Base-by-base conservation (phyloP, 2,797 vertebrate genomes). In the Gobio occitaniae region DNA sequence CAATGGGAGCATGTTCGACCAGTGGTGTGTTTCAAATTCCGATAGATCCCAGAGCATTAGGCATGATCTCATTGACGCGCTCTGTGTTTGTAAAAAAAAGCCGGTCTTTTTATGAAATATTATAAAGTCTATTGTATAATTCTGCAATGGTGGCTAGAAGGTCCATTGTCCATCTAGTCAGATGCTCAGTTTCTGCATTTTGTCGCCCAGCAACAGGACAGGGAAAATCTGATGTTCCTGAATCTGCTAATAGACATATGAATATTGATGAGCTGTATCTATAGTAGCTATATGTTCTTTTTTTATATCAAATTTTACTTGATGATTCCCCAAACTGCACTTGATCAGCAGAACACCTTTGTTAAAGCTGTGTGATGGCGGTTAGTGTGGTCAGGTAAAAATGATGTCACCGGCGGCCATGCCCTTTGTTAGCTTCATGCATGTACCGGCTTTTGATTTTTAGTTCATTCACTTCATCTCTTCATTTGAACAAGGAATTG, bases 151-250 rank as follows among this genome's bases (percentile, higher is more conserved):
- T 48, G 59, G 9, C 36, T 68, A n/a, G 65, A 52, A 54, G 56
- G 54, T 74, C 25, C 56, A 65, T 79, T 84, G 84, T 88, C 85
- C 83, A 85, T 78, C 68, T 80, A 54, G 38, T 66, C 77, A 72
- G 66, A 52, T 78, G 70, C 82, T 83, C 56, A 38, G 50, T 86
- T 88, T 87, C 61, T 86, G 84, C 85, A 77, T 65, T 78, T 87
- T 83, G 75, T 79, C 72, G 72, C 85, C 86, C 84, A 90, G 86
- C 88, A 90, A 89, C 87, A 88, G 56, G 78, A 83, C 66, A 69
- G 25, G 32, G 16, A 15, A 41, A 25, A 68, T 25, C 47, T 12
- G n/a, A 15, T 47, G 38, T 47, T 47, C 25, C 36, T 50, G 17
- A 52, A 66, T 59, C 36, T 61, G 21, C 9, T 13, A 21, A 38